phyloP scores from a whole-genome alignment of 2,888 invertebrate genomes.

The Ophioninae sp. region DNA sequence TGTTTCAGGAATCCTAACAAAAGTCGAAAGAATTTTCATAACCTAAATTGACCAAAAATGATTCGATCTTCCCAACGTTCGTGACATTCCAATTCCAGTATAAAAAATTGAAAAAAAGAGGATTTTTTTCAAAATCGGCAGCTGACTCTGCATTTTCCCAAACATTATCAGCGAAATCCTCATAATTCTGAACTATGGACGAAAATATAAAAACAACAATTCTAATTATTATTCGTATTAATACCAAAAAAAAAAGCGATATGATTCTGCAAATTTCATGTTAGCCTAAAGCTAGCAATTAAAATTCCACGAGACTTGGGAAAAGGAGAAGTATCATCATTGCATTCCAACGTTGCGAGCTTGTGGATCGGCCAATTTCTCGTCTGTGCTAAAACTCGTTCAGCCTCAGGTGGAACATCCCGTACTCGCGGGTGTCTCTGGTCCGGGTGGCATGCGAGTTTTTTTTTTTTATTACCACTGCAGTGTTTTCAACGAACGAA shows the following conservation, averaged over 20 bases:
- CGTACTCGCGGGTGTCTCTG: constrained; percentile 1
- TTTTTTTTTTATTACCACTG: constrained; percentile 64
- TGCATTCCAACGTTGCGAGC: neutral
- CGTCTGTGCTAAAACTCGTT: neutral
- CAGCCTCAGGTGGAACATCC: neutral
- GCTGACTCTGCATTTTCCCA: neutral
- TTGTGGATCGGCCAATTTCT: neutral
- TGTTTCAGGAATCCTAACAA: too few species aligned
- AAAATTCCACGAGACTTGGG: neutral
- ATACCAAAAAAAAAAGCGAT: neutral
- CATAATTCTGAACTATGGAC: neutral
- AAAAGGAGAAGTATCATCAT: neutral
- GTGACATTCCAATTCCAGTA: too few species aligned
- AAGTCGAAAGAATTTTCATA: too few species aligned
- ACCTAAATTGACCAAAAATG: too few species aligned
- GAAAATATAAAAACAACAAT: neutral
- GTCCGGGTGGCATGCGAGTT: constrained; percentile 35
- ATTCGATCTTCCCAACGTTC: too few species aligned
- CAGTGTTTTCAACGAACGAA: constrained; percentile 59
- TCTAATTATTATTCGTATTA: neutral
- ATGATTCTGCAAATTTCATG: neutral
- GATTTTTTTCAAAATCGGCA: neutral
- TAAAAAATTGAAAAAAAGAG: neutral
- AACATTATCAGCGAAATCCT: neutral
- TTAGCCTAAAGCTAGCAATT: neutral